These are phyloP conservation scores for Tympanoctomys barrerae DNA, from an alignment of 2,797 vertebrate genomes.

Conservation along the genomic window DNA sequence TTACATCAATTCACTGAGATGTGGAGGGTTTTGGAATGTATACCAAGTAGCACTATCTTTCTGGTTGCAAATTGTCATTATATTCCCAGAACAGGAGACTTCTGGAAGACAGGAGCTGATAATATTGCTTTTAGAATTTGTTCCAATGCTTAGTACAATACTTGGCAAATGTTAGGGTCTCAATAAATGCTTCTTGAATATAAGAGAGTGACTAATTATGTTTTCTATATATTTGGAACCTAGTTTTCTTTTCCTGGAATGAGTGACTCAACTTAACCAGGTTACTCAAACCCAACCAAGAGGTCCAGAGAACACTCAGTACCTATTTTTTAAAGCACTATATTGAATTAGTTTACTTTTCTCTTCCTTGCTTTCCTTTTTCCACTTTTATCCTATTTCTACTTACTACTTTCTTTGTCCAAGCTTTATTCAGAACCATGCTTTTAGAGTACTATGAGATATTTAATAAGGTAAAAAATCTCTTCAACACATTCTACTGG, in stretches of 20 bases:
- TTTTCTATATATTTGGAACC: conserved; percentile 1
- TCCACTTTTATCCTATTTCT: background rate
- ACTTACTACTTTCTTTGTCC: background rate
- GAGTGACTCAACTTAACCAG: background rate
- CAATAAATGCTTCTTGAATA: conserved; percentile 11
- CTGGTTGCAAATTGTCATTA: background rate
- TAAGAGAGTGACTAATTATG: background rate
- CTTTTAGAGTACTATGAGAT: background rate
- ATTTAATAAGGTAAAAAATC: background rate
- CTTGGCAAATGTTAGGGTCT: conserved; percentile 42
- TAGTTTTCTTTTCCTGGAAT: conserved; percentile 17
- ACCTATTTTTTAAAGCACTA: background rate
- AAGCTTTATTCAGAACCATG: conserved; percentile 24
- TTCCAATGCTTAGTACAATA: background rate
- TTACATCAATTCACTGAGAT: background rate
- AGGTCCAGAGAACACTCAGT: background rate
- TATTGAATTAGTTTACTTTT: background rate
- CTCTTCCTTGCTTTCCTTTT: accelerated
- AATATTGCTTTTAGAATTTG: background rate
- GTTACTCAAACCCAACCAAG: background rate
- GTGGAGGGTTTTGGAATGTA: background rate
- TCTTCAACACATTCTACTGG: background rate
- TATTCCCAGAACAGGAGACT: background rate
- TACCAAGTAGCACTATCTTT: background rate
- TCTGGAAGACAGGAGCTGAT: background rate